phyloP scores from a whole-genome alignment of 2,888 invertebrate genomes.

The Agapetus fuscipes region DNA sequence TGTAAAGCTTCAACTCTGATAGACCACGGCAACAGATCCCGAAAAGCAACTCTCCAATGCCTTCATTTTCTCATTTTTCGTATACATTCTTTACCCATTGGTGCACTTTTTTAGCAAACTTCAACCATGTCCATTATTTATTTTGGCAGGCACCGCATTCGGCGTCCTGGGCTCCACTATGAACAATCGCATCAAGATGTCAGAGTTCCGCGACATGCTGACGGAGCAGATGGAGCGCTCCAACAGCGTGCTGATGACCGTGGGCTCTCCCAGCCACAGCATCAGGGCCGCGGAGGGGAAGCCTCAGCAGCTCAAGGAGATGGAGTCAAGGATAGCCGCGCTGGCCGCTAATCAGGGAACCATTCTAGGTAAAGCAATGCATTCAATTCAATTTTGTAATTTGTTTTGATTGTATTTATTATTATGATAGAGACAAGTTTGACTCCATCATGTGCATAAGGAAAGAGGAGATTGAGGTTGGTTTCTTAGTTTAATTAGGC shows the following conservation, averaged over 20 bases:
- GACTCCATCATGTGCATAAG: too few species aligned
- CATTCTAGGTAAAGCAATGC: constrained; percentile 33
- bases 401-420: background rate
- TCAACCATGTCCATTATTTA: too few species aligned
- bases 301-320: constrained; percentile 32
- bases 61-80: too few species aligned
- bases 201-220: constrained; percentile 52
- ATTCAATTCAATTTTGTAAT: background rate
- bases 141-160: constrained; percentile 46
- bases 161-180: constrained; percentile 59
- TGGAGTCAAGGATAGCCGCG: constrained; percentile 38
- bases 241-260: constrained; percentile 37
- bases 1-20: too few species aligned
- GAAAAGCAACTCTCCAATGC: too few species aligned
- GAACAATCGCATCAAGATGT: constrained; percentile 56
- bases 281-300: background rate
- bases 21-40: too few species aligned
- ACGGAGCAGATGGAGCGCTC: constrained; percentile 43
- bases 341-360: constrained; percentile 38
- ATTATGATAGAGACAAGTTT: background rate
- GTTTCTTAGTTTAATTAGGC: too few species aligned
- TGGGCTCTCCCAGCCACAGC: constrained; percentile 31
- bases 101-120: too few species aligned
- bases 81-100: too few species aligned
- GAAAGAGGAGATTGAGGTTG: too few species aligned